Conservation (phyloP, 2,888 invertebrate genomes). For the Pristionchus arcanus region DNA sequence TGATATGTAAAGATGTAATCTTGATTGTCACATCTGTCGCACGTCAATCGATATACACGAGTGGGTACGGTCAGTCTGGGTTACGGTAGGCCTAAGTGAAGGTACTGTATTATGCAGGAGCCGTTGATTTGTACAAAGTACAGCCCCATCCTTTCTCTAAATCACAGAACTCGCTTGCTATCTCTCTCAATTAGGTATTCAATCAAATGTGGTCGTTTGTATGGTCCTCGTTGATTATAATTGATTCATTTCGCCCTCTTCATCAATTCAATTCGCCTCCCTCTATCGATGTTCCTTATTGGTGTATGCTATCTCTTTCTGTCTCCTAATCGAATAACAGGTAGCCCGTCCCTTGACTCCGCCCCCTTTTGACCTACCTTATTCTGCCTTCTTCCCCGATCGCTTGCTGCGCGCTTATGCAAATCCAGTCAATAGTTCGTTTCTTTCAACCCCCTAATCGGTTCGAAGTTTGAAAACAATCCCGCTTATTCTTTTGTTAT, state of each 20-base stretch:
- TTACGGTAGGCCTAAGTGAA: background rate
- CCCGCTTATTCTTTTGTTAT: slow-evolving; percentile 31
- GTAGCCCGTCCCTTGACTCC: slow-evolving; percentile 18
- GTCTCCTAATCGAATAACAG: slow-evolving; percentile 24
- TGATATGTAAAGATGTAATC: slow-evolving; percentile 40
- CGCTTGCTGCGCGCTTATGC: slow-evolving; percentile 8
- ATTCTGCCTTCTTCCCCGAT: background rate
- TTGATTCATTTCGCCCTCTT: background rate
- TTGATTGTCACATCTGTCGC: slow-evolving; percentile 9
- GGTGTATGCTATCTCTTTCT: slow-evolving; percentile 54
- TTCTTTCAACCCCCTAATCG: slow-evolving; percentile 7
- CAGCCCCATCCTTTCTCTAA: background rate
- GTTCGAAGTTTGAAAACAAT: slow-evolving; percentile 9
- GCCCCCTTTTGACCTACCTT: background rate
- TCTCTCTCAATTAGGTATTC: slow-evolving; percentile 44
- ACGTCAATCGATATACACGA: slow-evolving; percentile 5
- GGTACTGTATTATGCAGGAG: background rate
- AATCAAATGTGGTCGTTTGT: slow-evolving; percentile 44
- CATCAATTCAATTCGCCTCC: background rate
- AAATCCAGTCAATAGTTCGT: slow-evolving; percentile 12
- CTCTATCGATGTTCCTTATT: slow-evolving; percentile 15
- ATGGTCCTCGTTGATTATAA: slow-evolving; percentile 37
- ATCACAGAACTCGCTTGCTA: background rate
- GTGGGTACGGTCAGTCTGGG: background rate
- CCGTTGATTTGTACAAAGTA: slow-evolving; percentile 13